Evolutionary conservation across 2,113 vertebrate genomes (phyloP), one percentile per base, ranked within the genome.

Genomic region (Leptosomus discolor): DNA sequence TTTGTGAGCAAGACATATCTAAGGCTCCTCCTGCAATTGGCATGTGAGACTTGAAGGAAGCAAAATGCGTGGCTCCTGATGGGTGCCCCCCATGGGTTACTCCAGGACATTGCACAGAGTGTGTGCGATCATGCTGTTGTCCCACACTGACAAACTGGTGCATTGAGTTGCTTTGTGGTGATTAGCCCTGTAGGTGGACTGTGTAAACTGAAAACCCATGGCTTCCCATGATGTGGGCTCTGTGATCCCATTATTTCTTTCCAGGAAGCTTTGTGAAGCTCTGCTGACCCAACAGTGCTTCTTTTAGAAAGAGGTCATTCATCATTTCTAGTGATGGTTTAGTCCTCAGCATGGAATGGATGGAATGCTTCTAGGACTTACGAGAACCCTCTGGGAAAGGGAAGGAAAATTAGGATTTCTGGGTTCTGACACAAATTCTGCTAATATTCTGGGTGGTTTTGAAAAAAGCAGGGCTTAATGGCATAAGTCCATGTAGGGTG

Each of bases 161-260:
- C 8, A 24, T 18, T 4, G 4, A 23, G 27, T 58, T 45, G 15
- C 61, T 6, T 11, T 7, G 11, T 13, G n/a, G 69, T 81, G 36
- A 20, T 21, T 9, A 5, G 19, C n/a, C n/a, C 36, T 24, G 54
- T 13, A 56, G 19, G 5, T 4, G 37, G 79, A 16, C 27, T 36
- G 34, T 51, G 30, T 71, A 78, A 71, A 32, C 15, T 2, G 4
- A 76, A 71, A 64, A 11, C 50, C 45, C 41, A n/a, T 0, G 0
- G 20, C 19, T 67, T 32, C n/a, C 60, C 2, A 0, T 26, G 78
- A 23, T 36, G 36, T 48, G 37, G n/a, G 22, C 17, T 61, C 60
- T 75, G 46, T 46, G 68, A 92, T 85, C 70, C 63, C 75, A 9
- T 90, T 46, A 71, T 54, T 60, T 79, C 57, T 75, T 68, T 73